Percentiles rank a stretch among this genome's conserved stretches.
Evolutionary conservation across 2,888 invertebrate genomes (phyloP).

Genomic region (Leucoma salicis): DNA sequence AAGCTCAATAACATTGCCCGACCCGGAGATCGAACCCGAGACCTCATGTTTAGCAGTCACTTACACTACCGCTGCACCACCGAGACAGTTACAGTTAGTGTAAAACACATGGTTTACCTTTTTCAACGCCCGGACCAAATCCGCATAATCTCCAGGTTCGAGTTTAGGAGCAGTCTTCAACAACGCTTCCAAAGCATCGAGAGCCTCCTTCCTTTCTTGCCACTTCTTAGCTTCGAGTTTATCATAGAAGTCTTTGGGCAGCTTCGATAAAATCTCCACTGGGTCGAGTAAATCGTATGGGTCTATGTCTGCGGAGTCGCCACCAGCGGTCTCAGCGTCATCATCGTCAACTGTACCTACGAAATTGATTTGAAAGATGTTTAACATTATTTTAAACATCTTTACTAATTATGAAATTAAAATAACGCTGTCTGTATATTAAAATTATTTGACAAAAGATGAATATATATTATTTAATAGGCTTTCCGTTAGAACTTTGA

Average conservation of each 20-base stretch:
- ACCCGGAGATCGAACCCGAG: no score
- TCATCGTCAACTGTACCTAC: slow-evolving; percentile 71
- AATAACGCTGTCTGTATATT: no score
- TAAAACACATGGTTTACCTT: slow-evolving; percentile 80
- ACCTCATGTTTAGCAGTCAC: no score
- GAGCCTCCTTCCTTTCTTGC: slow-evolving; percentile 96
- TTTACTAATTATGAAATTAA: no score
- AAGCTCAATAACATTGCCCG: no score
- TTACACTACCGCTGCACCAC: no score
- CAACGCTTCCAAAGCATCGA: slow-evolving; percentile 91
- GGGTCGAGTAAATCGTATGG: slow-evolving; percentile 95
- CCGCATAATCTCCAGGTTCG: slow-evolving; percentile 96
- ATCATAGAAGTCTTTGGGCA: slow-evolving; percentile 98
- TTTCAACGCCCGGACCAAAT: slow-evolving; percentile 92
- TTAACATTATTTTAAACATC: no score
- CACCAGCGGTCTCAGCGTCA: slow-evolving; percentile 83
- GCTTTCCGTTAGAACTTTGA: no score
- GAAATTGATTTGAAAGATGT: no score
- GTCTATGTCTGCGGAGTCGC: slow-evolving; percentile 87
- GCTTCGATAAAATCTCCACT: slow-evolving; percentile 94
- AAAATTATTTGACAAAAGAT: no score
- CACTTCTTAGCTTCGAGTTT: slow-evolving; percentile 97
- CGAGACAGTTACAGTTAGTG: no score
- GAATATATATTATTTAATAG: no score
- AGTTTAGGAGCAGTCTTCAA: slow-evolving; percentile 91